Base-by-base conservation (phyloP, 2,113 vertebrate genomes). In the Meriones unguiculatus region DNA sequence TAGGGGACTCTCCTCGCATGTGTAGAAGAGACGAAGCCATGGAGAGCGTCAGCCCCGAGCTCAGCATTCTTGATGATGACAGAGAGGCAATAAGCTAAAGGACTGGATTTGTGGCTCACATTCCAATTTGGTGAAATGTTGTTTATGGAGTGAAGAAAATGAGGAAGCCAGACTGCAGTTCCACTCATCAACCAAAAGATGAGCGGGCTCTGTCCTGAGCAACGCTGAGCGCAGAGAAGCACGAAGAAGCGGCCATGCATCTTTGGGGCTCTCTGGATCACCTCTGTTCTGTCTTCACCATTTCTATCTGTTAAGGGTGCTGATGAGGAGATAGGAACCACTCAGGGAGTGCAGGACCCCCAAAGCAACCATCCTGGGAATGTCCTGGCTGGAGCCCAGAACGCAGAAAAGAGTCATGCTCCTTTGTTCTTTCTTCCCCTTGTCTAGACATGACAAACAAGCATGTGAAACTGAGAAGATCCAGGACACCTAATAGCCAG, bases 61-160 rank as follows among this genome's bases (percentile, higher is more conserved):
- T 93, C 82, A 91, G n/a, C n/a, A 81, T 94, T 76, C 86, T 38
- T 67, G 15, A 17, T n/a, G 54, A 95, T 7, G 81, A 78, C 38
- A 32, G 70, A 2, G 3, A 25, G 35, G 70, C 0, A 13, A 0
- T 15, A 32, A 65, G 30, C 24, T 41, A 64, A 77, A 32, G 14
- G 85, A 54, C 17, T 54, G 8, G 77, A 70, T 90, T 84, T 67
- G 50, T 70, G 72, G 54, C 25, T 30, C 3, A 11, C n/a, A 50
- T 65, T 90, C 46, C n/a, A 76, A 85, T 70, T 88, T 65, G 65
- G 38, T 67, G 62, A 70, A 41, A 54, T 87, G 17, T 64, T 78
- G 87, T 59, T 84, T 91, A 10, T 72, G 14, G n/a, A 65, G 50
- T 89, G n/a, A 77, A 73, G 62, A 38, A 62, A 72, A 14, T 88